Evolutionary conservation across 2,888 invertebrate genomes (phyloP).

Genomic region (Helicoverpa assulta): DNA sequence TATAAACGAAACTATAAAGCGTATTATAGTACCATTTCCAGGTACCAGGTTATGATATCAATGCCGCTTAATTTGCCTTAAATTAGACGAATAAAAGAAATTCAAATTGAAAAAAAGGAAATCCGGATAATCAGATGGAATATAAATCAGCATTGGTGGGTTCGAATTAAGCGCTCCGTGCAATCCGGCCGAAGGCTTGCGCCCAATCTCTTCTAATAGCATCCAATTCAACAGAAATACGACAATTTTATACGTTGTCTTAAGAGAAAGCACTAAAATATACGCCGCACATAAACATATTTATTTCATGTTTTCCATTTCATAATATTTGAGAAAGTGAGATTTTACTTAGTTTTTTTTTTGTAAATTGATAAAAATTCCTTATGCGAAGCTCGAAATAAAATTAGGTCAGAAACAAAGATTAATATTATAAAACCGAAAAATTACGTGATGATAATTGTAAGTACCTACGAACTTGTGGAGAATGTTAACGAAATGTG

Average conservation of each 20-base stretch:
- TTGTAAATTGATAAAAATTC: neutral
- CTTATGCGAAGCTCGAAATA: neutral
- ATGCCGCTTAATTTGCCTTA: conserved; percentile 67
- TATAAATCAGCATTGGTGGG: conserved; percentile 75
- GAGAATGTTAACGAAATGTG: conserved; percentile 11
- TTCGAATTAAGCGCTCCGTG: conserved; percentile 66
- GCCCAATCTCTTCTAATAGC: conserved; percentile 51
- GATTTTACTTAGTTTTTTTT: too few relatives aligned
- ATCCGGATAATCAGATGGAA: conserved; percentile 77
- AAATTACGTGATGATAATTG: conserved; percentile 36
- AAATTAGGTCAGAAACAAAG: conserved; percentile 22
- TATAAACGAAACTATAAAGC: conserved; percentile 15
- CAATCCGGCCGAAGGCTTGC: conserved; percentile 62
- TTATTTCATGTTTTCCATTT: too few relatives aligned
- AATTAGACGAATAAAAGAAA: conserved; percentile 67
- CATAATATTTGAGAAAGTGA: too few relatives aligned
- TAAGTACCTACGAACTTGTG: conserved; percentile 15
- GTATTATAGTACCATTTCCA: conserved; percentile 7
- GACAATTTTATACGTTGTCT: conserved; percentile 20
- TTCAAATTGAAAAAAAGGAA: conserved; percentile 76
- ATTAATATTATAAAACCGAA: conserved; percentile 24
- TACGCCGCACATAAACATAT: too few relatives aligned
- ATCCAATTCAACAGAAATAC: conserved; percentile 43
- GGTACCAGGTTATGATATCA: conserved; percentile 44
- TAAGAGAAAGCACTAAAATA: neutral